These are phyloP conservation scores for Rhinolophus ferrumequinum DNA, from an alignment of 2,113 vertebrate species.

Conservation along the genomic window DNA sequence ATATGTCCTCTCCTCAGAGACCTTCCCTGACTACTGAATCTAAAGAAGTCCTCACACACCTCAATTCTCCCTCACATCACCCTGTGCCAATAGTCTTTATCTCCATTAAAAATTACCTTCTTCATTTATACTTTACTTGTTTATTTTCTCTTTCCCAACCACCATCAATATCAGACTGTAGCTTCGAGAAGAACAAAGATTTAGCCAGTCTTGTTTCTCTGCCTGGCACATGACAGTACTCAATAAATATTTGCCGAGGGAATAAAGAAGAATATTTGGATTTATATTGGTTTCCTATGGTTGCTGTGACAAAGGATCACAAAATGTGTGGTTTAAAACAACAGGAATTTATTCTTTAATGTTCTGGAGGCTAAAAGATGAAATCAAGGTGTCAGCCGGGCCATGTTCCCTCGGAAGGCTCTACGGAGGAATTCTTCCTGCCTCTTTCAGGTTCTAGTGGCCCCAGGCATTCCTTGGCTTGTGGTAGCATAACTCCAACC, in stretches of 20 bases:
- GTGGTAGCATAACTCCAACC: background rate
- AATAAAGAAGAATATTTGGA: background rate
- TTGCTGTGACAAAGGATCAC: background rate
- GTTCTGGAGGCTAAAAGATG: background rate
- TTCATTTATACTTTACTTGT: background rate
- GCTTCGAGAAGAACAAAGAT: background rate
- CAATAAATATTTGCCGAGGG: background rate
- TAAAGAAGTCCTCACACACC: background rate
- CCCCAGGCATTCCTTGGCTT: background rate
- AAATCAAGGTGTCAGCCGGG: background rate
- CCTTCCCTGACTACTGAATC: background rate
- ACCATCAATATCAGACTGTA: background rate
- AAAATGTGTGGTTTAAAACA: background rate
- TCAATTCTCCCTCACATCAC: background rate
- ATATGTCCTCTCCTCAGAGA: background rate
- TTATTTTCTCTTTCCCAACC: constrained; percentile 1
- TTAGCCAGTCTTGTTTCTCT: background rate
- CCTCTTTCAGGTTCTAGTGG: background rate
- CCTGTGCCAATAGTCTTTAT: background rate
- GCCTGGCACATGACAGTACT: background rate
- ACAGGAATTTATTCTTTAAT: background rate
- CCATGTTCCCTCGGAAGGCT: background rate
- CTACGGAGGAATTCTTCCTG: background rate
- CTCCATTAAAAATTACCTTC: too few species aligned
- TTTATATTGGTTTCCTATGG: background rate